Conservation (phyloP, 1,140 invertebrate genomes). For the Drosophila micromelanica region DNA sequence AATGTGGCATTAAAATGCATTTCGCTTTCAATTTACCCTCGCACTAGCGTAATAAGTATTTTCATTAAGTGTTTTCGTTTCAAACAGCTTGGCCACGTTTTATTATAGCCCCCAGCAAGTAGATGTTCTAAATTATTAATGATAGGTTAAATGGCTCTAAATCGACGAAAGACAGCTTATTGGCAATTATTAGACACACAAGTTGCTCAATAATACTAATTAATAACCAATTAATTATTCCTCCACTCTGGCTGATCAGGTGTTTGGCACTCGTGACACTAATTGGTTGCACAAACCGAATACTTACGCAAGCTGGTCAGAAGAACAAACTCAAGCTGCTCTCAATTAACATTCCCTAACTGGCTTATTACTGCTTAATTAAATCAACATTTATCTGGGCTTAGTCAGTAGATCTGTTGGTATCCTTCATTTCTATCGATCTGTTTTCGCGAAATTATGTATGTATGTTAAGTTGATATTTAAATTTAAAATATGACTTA, state of each 20-base stretch:
- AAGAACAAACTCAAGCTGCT: conserved; percentile 11
- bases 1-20: conserved; percentile 81
- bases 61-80: conserved; percentile 74
- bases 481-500: no score
- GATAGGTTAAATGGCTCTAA: conserved; percentile 57
- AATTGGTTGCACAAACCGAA: conserved; percentile 38
- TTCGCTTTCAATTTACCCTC: conserved; percentile 75
- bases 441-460: no score
- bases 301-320: not conserved
- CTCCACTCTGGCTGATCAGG: conserved; percentile 15
- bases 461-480: no score
- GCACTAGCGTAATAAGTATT: conserved; percentile 71
- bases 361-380: not conserved
- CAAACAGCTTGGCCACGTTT: conserved; percentile 64
- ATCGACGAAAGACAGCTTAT: conserved; percentile 47
- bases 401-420: no score
- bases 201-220: conserved; percentile 63
- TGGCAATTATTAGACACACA: conserved; percentile 48
- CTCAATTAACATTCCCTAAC: conserved; percentile 29
- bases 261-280: conserved; percentile 55
- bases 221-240: conserved; percentile 76
- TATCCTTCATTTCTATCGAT: not conserved
- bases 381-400: not conserved
- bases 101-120: not conserved
- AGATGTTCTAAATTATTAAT: conserved; percentile 66